Evolutionary conservation across 2,888 invertebrate species (phyloP).

Genomic region (Cylindroiulus punctatus): DNA sequence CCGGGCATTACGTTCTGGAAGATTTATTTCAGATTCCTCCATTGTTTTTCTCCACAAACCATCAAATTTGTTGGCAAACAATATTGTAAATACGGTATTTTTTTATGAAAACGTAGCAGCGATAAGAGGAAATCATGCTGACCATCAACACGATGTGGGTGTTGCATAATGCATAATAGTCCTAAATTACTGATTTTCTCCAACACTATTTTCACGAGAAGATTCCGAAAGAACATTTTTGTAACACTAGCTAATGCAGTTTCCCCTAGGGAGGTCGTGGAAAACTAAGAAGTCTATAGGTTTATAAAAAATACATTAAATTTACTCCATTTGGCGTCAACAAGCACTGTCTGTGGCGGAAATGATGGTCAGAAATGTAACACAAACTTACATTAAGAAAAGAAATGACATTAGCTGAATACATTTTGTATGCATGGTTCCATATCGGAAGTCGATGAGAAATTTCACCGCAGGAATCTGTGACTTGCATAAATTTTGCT

Average conservation of each 20-base stretch:
- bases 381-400: background rate
- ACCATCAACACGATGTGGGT: background rate
- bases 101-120: background rate
- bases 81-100: background rate
- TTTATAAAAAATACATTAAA: slow-evolving; percentile 36
- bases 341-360: background rate
- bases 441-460: background rate
- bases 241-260: slow-evolving; percentile 26
- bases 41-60: slow-evolving; percentile 11
- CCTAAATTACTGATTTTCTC: slow-evolving; percentile 15
- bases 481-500: background rate
- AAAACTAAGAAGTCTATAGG: background rate
- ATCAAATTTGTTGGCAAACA: background rate
- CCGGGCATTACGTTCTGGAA: background rate
- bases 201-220: background rate
- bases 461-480: background rate
- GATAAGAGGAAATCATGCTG: background rate
- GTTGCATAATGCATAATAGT: slow-evolving; percentile 31
- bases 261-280: background rate
- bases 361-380: slow-evolving; percentile 30
- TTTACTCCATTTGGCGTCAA: slow-evolving; percentile 19
- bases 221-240: background rate
- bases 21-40: background rate
- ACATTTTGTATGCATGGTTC: background rate
- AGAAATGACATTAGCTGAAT: background rate